Base-by-base conservation (phyloP, 2,113 vertebrate species). In the Pomatostomus ruficeps region DNA sequence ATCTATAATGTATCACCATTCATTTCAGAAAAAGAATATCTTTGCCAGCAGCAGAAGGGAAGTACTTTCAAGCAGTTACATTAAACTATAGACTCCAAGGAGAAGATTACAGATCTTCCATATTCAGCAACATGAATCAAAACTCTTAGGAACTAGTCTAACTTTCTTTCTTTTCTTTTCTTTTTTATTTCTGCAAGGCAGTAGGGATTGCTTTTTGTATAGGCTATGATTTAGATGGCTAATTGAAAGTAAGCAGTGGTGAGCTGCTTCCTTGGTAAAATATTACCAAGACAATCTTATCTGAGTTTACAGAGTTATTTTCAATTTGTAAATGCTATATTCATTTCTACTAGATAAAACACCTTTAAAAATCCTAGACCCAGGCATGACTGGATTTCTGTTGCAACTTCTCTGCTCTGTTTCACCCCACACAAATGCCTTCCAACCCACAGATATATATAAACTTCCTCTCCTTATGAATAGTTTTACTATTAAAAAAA, bases 211-310 rank as follows among this genome's bases (percentile, higher is more conserved):
- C 77, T 93, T 95, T 97, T 97, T 97, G 88, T 93, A 95, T 90
- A 94, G 94, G 93, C 70, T 91, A 78, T 96, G 93, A 98, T 98
- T 97, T 98, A 97, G 97, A 98, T 94, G 96, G 96, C 94, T 98
- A 98, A 98, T 97, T 98, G 97, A 97, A 98, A 98, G 94, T 93
- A 97, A 97, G 91, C 97, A 93, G 42, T 89, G 84, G 95, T 94
- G 93, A 97, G 94, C 93, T 84, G 88, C 94, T 97, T 92, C 95
- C 92, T 94, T 96, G 95, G 95, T 96, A 93, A 87, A 95, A 77
- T 97, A 97, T 97, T 97, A 97, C 95, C 74, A 88, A 97, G 96
- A 97, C 97, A 98, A 97, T 98, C 96, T 98, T 98, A 98, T 98
- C 98, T 97, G 97, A 91, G 92, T 96, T 96, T 97, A 98, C 98